phyloP scores from a whole-genome alignment of 2,113 vertebrate species.

The Colistium nudipinnis region DNA sequence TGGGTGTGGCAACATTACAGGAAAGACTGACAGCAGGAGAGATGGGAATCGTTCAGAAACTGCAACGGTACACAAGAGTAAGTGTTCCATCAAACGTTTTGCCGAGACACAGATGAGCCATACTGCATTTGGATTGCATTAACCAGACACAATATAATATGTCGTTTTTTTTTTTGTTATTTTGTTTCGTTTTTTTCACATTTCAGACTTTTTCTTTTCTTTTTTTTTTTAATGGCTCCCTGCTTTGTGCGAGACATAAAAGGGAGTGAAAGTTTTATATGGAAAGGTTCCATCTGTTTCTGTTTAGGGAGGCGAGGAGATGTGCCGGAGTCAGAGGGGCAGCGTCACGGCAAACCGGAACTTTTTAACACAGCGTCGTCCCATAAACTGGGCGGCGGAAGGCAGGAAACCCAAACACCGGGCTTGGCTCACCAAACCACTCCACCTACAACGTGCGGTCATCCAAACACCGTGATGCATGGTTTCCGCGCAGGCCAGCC shows the following conservation, averaged over 20 bases:
- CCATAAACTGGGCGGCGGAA: slow-evolving; percentile 32
- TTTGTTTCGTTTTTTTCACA: too few species aligned
- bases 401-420: slow-evolving; percentile 29
- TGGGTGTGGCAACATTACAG: background rate
- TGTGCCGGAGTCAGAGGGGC: slow-evolving; percentile 60
- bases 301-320: slow-evolving; percentile 72
- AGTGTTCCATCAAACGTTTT: slow-evolving; percentile 15
- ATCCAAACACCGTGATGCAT: background rate
- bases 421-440: slow-evolving; percentile 20
- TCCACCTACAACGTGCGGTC: slow-evolving; percentile 2
- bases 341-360: slow-evolving; percentile 66
- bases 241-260: slow-evolving; percentile 62
- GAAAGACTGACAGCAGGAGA: slow-evolving; percentile 5
- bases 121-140: slow-evolving; percentile 63
- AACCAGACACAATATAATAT: slow-evolving; percentile 69
- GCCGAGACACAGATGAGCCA: slow-evolving; percentile 36
- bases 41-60: slow-evolving; percentile 12
- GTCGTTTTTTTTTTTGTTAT: background rate
- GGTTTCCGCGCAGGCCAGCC: background rate
- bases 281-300: slow-evolving; percentile 77
- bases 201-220: too few species aligned
- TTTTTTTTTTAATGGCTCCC: slow-evolving; percentile 27
- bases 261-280: slow-evolving; percentile 75
- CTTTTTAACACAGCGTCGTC: slow-evolving; percentile 53
- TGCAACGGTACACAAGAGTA: background rate